Conservation (phyloP, 2,797 vertebrate species). For the Pristis pectinata region DNA sequence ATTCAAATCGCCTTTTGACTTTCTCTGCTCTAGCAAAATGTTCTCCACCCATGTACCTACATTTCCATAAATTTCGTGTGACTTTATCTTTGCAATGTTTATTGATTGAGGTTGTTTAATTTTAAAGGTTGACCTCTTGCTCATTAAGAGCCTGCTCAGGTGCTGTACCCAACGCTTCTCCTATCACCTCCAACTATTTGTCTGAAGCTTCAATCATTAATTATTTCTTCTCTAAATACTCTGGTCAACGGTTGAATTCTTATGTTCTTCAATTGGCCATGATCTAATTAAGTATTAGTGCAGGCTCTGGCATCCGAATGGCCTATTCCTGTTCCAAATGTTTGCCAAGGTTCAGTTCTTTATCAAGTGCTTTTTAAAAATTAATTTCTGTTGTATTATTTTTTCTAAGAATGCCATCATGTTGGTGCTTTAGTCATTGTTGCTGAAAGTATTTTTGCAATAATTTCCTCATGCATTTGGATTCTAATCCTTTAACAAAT, state of each 20-base stretch:
- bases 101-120: background rate
- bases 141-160: background rate
- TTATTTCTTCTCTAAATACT: background rate
- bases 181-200: background rate
- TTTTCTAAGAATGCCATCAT: background rate
- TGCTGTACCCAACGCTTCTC: background rate
- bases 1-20: background rate
- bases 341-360: background rate
- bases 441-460: background rate
- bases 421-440: background rate
- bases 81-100: background rate
- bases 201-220: background rate
- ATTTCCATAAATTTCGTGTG: background rate
- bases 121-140: background rate
- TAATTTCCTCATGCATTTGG: background rate
- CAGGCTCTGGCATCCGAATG: background rate
- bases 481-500: background rate
- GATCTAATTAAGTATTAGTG: background rate
- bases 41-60: background rate
- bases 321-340: background rate
- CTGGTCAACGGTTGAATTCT: background rate
- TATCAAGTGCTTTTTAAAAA: background rate
- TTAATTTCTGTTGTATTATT: background rate
- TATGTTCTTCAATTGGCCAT: background rate
- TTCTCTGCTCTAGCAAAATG: background rate